Evolutionary conservation across 2,113 vertebrate species (phyloP).

Genomic region (Cephalopterus ornatus): DNA sequence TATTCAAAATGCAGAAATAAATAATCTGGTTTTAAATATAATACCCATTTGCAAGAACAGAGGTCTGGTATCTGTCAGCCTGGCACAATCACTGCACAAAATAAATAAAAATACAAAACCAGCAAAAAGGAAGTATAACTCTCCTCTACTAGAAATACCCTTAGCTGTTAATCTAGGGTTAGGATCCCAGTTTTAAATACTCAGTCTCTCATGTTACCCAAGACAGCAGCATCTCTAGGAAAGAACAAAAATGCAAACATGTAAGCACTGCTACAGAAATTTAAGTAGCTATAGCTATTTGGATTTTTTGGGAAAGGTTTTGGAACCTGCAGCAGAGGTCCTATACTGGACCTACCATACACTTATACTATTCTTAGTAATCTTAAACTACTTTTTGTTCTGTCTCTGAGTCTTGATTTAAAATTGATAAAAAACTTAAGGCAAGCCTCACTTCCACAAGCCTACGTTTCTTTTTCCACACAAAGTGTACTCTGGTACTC

Average conservation of each 20-base stretch:
- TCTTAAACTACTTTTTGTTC: not conserved
- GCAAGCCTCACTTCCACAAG: not conserved
- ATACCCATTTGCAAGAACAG: not conserved
- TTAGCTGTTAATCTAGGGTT: not conserved
- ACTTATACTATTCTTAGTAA: not conserved
- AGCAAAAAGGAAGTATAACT: not conserved
- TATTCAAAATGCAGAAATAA: not conserved
- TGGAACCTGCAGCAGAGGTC: not conserved
- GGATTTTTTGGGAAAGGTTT: not conserved
- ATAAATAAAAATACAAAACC: not conserved
- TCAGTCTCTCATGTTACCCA: not conserved
- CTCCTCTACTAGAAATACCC: not conserved
- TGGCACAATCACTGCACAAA: not conserved
- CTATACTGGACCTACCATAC: not conserved
- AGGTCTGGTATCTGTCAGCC: not conserved
- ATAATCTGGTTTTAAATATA: not conserved
- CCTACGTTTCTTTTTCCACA: not conserved
- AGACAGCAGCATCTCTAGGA: not conserved
- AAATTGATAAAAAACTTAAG: not conserved
- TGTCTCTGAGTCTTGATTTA: not conserved
- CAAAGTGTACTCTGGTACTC: not conserved
- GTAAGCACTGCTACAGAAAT: not conserved
- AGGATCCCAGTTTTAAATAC: not conserved
- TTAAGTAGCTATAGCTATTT: not conserved
- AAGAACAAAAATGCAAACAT: not conserved